Percentiles rank a stretch among this genome's conserved stretches.
Evolutionary conservation across 1,140 invertebrate genomes (phyloP).

Genomic region (Drosophila busckii): DNA sequence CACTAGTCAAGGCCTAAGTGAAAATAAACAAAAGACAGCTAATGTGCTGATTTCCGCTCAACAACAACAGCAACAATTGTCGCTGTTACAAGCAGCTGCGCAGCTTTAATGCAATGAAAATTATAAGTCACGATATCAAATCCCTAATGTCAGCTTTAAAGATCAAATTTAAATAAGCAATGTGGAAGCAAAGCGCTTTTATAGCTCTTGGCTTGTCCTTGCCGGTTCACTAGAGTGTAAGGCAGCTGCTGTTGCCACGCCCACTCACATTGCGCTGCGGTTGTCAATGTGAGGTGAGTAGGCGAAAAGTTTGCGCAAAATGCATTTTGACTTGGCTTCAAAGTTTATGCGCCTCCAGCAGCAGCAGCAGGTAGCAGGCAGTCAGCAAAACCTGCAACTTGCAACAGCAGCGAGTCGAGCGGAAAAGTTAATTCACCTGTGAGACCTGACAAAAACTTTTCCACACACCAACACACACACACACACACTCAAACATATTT

Average conservation of each 20-base stretch:
- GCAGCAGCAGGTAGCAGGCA: constrained; percentile 16
- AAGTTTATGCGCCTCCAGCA: constrained; percentile 52
- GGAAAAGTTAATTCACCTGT: constrained; percentile 73
- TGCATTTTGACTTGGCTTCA: constrained; percentile 66
- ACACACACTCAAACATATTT: constrained; percentile 4
- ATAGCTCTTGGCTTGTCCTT: constrained; percentile 49
- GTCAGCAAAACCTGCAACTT: constrained; percentile 9
- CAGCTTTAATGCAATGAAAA: no score
- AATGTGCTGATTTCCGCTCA: constrained; percentile 24
- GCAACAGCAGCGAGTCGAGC: constrained; percentile 49
- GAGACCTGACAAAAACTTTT: constrained; percentile 70
- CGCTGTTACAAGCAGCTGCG: no score
- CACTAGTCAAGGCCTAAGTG: constrained; percentile 53
- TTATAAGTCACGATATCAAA: no score
- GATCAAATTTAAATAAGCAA: constrained; percentile 56
- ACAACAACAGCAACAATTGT: constrained; percentile 1
- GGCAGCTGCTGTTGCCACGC: constrained; percentile 34
- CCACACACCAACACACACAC: constrained; percentile 22
- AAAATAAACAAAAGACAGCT: constrained; percentile 68
- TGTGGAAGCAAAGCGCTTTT: no score
- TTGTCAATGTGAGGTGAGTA: constrained; percentile 64
- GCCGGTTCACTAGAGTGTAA: constrained; percentile 56
- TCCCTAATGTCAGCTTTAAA: constrained; percentile 4
- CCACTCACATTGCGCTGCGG: constrained; percentile 37
- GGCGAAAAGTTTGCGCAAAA: constrained; percentile 61